Base-by-base conservation (phyloP, 2,888 invertebrate species). In the Synanthedon tipuliformis region DNA sequence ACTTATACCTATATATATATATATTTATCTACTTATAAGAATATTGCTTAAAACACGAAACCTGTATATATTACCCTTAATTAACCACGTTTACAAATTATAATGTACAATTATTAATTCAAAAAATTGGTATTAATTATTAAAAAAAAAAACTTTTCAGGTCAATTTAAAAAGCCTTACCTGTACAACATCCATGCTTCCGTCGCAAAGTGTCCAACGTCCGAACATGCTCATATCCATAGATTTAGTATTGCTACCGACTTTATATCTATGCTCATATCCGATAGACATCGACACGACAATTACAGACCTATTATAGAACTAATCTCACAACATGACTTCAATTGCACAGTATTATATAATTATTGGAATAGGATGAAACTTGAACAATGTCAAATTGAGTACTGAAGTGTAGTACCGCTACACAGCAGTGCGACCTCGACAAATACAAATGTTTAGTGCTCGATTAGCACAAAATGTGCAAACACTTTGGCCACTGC, bases 391-490 rank as follows among this genome's bases (percentile, higher is more conserved):
- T 12, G 23, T 10, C 53, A 48, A 48, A 51, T 48, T 40, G 48
- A n/a, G n/a, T n/a, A 53, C 53, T 53, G 50, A 41, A 7, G 64
- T 23, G 63, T 59, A 57, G 65, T 59, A 79, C 80, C 73, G 73
- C 68, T 68, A 68, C 66, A 66, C 72, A 76, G 77, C 76, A 75
- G 73, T 64, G 69, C 64, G 66, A 64, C 66, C 65, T 69, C 71
- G 68, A 68, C 74, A 74, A 76, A 77, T 68, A 75, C n/a, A 67
- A 72, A 74, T 78, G 72, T 85, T 84, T 85, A 85, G 81, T 76
- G 80, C 78, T 81, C 84, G 75, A 84, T 87, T 85, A 87, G 82
- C 83, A 74, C 75, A 75, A 50, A 79, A 78, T 82, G 76, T 75
- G 83, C 83, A 78, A 83, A 84, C 75, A 78, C 73, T 66, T 34